Evolutionary conservation across 2,888 invertebrate species (phyloP).

Genomic region (Koerneria pararmatus): DNA sequence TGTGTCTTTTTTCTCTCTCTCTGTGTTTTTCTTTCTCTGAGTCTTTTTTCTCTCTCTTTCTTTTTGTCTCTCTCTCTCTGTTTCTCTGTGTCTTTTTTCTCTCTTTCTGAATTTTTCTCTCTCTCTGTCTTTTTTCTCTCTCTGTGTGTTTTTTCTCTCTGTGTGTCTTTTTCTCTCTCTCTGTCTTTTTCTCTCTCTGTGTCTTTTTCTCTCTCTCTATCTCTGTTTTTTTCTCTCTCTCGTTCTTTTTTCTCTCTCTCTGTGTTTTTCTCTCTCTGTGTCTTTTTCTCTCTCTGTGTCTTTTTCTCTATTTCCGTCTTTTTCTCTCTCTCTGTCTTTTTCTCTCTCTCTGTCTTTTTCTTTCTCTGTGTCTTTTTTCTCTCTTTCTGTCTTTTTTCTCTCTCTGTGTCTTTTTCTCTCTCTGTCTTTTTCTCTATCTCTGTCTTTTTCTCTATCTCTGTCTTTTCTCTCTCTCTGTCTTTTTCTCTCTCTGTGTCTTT

Average conservation of each 20-base stretch:
- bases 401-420: not conserved
- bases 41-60: not conserved
- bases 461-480: not conserved
- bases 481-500: no score
- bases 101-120: not conserved
- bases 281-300: not conserved
- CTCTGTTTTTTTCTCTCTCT: slow-evolving; percentile 1
- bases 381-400: not conserved
- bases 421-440: not conserved
- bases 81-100: slow-evolving; percentile 1
- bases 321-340: slow-evolving; percentile 4
- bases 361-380: not conserved
- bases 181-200: not conserved
- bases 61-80: not conserved
- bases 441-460: not conserved
- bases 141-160: no score
- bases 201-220: not conserved
- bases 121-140: not conserved
- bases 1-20: not conserved
- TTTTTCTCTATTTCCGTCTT: not conserved
- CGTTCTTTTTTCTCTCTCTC: slow-evolving; percentile 4
- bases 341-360: slow-evolving; percentile 1
- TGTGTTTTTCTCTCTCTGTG: not conserved
- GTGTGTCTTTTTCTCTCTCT: not conserved
- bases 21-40: no score